Evolutionary conservation across 2,888 invertebrate species (phyloP).

Genomic region (Oxycera nigricornis): DNA sequence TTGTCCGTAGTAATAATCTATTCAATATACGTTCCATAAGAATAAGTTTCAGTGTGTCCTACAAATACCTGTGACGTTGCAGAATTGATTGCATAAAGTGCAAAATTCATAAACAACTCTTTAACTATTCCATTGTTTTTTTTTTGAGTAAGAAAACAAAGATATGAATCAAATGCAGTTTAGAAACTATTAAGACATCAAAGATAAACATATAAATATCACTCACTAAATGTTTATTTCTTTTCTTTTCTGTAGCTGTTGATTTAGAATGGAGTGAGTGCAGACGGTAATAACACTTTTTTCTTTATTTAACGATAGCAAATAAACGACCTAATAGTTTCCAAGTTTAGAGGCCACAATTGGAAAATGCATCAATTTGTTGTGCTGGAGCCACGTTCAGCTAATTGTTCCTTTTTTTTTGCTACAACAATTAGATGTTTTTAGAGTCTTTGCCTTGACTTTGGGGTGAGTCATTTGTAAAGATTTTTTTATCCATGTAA

Average conservation of each 20-base stretch:
- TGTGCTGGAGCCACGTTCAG: too few relatives aligned
- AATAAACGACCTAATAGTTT: too few relatives aligned
- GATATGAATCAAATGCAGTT: background rate
- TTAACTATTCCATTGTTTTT: background rate
- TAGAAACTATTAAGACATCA: conserved; percentile 17
- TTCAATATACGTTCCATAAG: conserved; percentile 26
- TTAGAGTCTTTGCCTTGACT: too few relatives aligned
- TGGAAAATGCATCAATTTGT: too few relatives aligned
- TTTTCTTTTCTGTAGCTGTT: background rate
- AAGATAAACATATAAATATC: conserved; percentile 14
- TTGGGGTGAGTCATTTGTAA: too few relatives aligned
- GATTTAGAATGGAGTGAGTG: background rate
- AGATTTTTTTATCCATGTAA: too few relatives aligned
- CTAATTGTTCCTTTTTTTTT: too few relatives aligned
- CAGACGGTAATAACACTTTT: too few relatives aligned
- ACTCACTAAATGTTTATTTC: conserved; percentile 5
- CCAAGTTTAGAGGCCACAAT: too few relatives aligned
- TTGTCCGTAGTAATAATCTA: background rate
- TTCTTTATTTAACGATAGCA: too few relatives aligned
- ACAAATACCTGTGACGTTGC: background rate
- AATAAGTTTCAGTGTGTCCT: conserved; percentile 32
- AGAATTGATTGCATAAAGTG: conserved; percentile 15
- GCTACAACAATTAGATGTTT: too few relatives aligned
- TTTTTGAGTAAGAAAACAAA: background rate
- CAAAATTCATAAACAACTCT: background rate